These are phyloP conservation scores for Stomatorhinus ivindoensis DNA, from an alignment of 2,113 vertebrate genomes.

Conservation along the genomic window DNA sequence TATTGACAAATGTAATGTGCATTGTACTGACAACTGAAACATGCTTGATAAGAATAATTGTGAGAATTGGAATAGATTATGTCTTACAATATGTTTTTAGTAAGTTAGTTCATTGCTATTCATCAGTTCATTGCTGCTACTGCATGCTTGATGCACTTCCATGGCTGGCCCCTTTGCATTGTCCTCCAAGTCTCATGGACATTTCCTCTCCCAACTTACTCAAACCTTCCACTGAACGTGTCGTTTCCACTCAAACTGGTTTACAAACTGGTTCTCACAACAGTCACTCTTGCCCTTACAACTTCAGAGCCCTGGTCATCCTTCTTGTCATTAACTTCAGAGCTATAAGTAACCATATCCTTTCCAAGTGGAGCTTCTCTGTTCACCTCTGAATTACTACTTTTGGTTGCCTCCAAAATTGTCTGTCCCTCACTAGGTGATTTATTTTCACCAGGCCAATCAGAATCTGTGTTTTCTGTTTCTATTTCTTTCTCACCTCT, in stretches of 20 bases:
- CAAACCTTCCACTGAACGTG: background rate
- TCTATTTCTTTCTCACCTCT: background rate
- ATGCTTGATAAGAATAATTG: background rate
- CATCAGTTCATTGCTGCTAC: background rate
- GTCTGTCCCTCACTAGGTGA: background rate
- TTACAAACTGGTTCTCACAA: constrained; percentile 58
- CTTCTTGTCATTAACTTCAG: constrained; percentile 1
- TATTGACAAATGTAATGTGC: background rate
- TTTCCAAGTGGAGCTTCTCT: background rate
- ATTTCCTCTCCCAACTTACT: background rate
- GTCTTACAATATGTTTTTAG: constrained; percentile 1
- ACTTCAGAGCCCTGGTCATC: constrained; percentile 41
- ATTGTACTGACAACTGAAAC: background rate
- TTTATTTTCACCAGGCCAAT: background rate
- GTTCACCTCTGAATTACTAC: background rate
- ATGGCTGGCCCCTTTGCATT: background rate
- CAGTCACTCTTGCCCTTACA: constrained; percentile 49
- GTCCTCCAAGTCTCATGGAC: background rate
- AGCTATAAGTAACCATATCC: constrained; percentile 22
- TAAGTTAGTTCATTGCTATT: constrained; percentile 8
- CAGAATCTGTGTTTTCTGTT: background rate
- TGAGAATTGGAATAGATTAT: background rate
- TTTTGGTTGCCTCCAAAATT: background rate
- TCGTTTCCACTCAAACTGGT: background rate
- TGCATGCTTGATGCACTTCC: background rate